Conservation (phyloP, 2,888 invertebrate species). For the Podabrus alpinus region DNA sequence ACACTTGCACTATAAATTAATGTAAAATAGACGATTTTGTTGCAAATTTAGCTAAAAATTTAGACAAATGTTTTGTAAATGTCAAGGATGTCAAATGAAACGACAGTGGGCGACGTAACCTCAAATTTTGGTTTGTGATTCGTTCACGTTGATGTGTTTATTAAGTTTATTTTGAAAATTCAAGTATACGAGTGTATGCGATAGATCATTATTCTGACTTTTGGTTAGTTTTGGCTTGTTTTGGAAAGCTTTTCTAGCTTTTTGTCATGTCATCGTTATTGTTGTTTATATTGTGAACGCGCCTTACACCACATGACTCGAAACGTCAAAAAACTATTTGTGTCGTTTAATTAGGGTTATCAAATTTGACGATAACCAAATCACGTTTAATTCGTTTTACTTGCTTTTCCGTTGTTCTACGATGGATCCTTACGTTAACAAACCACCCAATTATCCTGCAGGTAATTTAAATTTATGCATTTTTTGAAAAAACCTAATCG, state of each 20-base stretch:
- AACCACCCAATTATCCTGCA: conserved; percentile 5
- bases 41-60: neutral
- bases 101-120: neutral
- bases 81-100: neutral
- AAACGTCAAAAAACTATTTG: neutral
- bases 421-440: conserved; percentile 5
- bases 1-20: neutral
- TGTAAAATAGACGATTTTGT: neutral
- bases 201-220: too few species aligned
- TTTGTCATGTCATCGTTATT: neutral
- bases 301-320: neutral
- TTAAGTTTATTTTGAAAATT: neutral
- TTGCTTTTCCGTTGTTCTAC: neutral
- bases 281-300: neutral
- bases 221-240: neutral
- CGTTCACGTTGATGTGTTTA: neutral
- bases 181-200: neutral
- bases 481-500: neutral
- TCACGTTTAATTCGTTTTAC: neutral
- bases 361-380: neutral
- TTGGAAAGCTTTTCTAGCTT: neutral
- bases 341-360: neutral
- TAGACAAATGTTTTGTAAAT: neutral
- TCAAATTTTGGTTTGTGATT: neutral
- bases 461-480: neutral